Percentiles rank a stretch among this genome's conserved stretches.
Evolutionary conservation across 2,888 invertebrate genomes (phyloP).

Genomic region (Plusia festucae): DNA sequence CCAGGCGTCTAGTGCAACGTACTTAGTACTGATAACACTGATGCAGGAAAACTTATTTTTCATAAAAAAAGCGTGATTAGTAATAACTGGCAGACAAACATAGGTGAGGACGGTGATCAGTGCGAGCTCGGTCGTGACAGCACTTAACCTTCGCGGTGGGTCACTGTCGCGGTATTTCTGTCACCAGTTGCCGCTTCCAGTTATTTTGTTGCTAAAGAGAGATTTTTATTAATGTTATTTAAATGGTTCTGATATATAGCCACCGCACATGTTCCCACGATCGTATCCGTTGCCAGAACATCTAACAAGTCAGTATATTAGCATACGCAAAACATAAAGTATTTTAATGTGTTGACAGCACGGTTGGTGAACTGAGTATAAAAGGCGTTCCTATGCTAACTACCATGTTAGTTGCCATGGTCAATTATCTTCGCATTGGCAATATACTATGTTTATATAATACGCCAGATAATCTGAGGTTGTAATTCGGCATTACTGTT

Average conservation of each 20-base stretch:
- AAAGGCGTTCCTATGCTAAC: neutral
- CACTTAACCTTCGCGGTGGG: constrained; percentile 24
- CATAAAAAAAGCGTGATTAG: neutral
- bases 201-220: constrained; percentile 18
- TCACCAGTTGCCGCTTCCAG: constrained; percentile 9
- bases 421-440: no score
- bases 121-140: neutral
- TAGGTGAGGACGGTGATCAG: constrained; percentile 1
- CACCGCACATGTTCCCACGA: neutral
- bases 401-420: neutral
- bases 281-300: constrained; percentile 21
- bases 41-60: no score
- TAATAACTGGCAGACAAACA: neutral
- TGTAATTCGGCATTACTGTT: no score
- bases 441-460: no score
- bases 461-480: no score
- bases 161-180: constrained; percentile 31
- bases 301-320: neutral
- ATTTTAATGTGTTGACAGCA: neutral
- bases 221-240: constrained; percentile 28
- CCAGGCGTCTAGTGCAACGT: no score
- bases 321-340: neutral
- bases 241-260: constrained; percentile 19
- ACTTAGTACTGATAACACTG: no score
- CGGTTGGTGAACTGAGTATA: neutral